These are phyloP conservation scores for Galleria mellonella DNA, from an alignment of 1,140 invertebrate genomes.

Conservation along the genomic window DNA sequence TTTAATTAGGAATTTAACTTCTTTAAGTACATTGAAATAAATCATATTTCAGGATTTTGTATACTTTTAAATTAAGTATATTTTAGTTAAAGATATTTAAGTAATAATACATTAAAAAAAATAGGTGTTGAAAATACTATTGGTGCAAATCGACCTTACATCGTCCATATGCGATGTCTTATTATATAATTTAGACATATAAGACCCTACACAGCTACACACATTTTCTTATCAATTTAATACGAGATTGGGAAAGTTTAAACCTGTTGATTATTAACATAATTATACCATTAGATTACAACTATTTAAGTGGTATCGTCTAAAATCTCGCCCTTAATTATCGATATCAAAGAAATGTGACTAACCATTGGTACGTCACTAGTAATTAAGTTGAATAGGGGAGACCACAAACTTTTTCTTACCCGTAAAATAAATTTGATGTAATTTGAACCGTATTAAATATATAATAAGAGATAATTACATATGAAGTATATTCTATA, in stretches of 20 bases:
- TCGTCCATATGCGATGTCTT: too few species aligned
- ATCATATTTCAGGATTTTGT: too few species aligned
- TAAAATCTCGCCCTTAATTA: constrained; percentile 7
- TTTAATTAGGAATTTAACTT: too few species aligned
- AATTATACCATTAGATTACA: constrained; percentile 9
- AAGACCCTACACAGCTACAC: not conserved
- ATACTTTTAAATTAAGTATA: too few species aligned
- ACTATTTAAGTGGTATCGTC: not conserved
- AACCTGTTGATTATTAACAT: not conserved
- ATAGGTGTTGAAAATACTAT: too few species aligned
- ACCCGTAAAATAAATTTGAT: not conserved
- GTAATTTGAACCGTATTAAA: constrained; percentile 2
- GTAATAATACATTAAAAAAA: too few species aligned
- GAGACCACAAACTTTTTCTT: not conserved
- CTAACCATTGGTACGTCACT: constrained; percentile 24
- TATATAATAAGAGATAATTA: constrained; percentile 2
- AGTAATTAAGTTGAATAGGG: constrained; percentile 30
- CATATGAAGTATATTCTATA: not conserved
- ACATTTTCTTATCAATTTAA: not conserved
- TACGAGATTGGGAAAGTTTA: not conserved
- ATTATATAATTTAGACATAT: not conserved
- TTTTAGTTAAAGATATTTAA: too few species aligned
- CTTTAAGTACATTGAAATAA: too few species aligned
- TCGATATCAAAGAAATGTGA: constrained; percentile 5
- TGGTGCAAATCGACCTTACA: too few species aligned